phyloP scores from a whole-genome alignment of 2,888 invertebrate genomes.

The Zygaena filipendulae region DNA sequence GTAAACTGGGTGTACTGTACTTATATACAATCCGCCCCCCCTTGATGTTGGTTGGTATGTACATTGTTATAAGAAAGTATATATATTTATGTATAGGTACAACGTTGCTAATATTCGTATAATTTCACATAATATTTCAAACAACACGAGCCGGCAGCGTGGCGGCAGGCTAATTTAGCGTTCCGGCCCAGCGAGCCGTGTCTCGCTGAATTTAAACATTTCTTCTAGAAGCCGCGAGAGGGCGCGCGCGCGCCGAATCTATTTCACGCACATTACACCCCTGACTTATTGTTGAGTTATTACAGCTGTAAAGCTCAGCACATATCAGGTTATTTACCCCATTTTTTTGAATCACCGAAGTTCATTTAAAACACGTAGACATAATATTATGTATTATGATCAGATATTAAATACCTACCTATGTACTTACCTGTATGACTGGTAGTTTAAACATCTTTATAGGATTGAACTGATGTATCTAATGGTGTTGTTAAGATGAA shows the following conservation, averaged over 20 bases:
- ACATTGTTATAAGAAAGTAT: too few species aligned
- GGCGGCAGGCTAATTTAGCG: constrained; percentile 48
- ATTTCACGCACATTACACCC: constrained; percentile 57
- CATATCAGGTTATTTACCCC: constrained; percentile 47
- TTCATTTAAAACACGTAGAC: constrained; percentile 2
- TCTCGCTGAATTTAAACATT: constrained; percentile 39
- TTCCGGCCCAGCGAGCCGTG: constrained; percentile 35
- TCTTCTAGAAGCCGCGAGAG: constrained; percentile 40
- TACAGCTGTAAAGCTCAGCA: constrained; percentile 55
- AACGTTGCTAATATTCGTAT: constrained; percentile 34
- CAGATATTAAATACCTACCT: too few species aligned
- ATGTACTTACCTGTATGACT: too few species aligned
- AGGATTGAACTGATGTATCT: too few species aligned
- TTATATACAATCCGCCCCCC: too few species aligned
- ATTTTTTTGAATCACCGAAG: constrained; percentile 4
- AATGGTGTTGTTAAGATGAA: too few species aligned
- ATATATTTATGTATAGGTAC: too few species aligned
- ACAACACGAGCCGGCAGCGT: constrained; percentile 32
- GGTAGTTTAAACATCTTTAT: too few species aligned
- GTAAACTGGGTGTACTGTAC: too few species aligned
- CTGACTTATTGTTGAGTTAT: constrained; percentile 50
- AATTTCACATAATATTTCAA: constrained; percentile 41
- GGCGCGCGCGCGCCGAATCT: constrained; percentile 44
- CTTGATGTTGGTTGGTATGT: too few species aligned
- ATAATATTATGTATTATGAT: too few species aligned